Conservation (phyloP, 1,140 invertebrate genomes). For the Polyergus mexicanus region DNA sequence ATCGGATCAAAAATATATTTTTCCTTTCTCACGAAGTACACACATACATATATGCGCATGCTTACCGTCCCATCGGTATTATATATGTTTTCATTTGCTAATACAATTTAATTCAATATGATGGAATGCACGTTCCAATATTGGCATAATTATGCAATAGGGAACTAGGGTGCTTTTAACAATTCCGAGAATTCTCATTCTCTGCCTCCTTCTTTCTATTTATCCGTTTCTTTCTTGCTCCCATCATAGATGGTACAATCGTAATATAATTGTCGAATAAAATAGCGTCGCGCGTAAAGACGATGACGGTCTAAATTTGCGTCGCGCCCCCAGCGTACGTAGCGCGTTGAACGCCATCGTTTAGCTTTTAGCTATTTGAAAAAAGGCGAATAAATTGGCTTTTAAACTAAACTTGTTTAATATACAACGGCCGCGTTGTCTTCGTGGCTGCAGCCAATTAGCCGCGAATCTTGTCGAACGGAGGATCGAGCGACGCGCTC, state of each 20-base stretch:
- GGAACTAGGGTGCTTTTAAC: no score
- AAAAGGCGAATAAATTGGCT: constrained; percentile 57
- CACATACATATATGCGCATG: background rate
- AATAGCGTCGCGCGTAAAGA: background rate
- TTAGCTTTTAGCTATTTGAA: constrained; percentile 68
- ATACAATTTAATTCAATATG: no score
- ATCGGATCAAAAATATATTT: background rate
- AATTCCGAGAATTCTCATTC: background rate
- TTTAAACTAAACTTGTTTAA: constrained; percentile 72
- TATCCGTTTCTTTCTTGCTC: background rate
- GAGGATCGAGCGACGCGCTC: constrained; percentile 69
- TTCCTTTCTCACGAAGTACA: background rate
- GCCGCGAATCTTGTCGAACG: constrained; percentile 75
- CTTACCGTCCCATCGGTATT: no score
- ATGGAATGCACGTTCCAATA: no score
- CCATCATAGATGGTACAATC: background rate
- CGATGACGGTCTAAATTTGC: background rate
- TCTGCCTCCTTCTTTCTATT: background rate
- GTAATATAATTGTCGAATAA: background rate
- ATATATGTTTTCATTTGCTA: no score
- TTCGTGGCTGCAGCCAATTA: constrained; percentile 81
- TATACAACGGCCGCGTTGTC: constrained; percentile 79
- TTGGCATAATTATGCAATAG: no score
- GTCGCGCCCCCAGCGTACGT: background rate
- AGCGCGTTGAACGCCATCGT: constrained; percentile 54